Base-by-base conservation (phyloP, 2,797 vertebrate species). In the Fundulus diaphanus region DNA sequence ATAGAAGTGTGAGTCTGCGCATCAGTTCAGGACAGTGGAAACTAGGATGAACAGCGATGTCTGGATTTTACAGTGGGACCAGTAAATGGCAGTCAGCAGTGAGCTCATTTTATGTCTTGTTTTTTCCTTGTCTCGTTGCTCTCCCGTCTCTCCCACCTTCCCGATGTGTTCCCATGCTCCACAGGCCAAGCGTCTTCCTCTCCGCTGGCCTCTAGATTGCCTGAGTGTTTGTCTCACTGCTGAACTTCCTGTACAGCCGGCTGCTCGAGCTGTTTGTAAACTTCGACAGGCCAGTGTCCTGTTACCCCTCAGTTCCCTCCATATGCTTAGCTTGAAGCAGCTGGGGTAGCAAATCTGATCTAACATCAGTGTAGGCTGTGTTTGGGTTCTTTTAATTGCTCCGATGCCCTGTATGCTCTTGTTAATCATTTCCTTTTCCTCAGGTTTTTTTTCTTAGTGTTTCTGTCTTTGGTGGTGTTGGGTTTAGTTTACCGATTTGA, bases 111-210 rank as follows among this genome's bases (percentile, higher is more conserved):
- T 81, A 79, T 57, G 29, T 78, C 85, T 85, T 83, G 68, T 89
- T 87, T 89, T 85, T 68, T 56, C 54, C 59, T 46, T 16, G 11
- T 69, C 68, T 79, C 40, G 54, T 54, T 24, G 67, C 65, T 70
- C 29, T 18, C 66, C n/a, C 37, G n/a, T 49, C 40, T 46, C 70
- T 74, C 81, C 77, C 72, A 77, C 75, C 85, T 78, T 67, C 82
- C 73, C 37, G n/a, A 68, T 78, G 52, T 84, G 85, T 93, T 94
- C 92, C 86, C 92, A 93, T 90, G 91, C 88, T 93, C 88, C 72
- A 9, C 74, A 71, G 90, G 91, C 93, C 91, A 82, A 90, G 76
- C 86, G 87, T 92, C 88, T 92, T 92, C 86, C 92, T 92, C 80
- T 89, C 83, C 35, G 77, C 84, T 15, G 83, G 79, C 90, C 88